phyloP scores from a whole-genome alignment of 2,797 vertebrate genomes.

The Gephyroberyx darwinii region DNA sequence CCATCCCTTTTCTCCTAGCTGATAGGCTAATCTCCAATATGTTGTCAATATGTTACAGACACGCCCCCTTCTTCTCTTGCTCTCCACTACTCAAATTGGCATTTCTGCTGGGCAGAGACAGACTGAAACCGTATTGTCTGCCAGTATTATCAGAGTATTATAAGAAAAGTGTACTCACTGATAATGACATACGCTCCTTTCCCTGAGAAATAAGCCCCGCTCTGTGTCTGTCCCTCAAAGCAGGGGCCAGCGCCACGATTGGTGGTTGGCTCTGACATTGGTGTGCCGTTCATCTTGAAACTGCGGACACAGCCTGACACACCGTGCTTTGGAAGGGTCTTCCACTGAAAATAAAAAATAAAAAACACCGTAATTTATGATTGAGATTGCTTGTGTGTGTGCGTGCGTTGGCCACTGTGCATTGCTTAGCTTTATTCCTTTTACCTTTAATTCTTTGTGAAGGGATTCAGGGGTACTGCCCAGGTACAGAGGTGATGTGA shows the following conservation, averaged over 20 bases:
- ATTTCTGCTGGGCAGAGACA: no score
- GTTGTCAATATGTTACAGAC: no score
- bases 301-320: constrained; percentile 90
- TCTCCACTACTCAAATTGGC: no score
- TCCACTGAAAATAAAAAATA: constrained; percentile 65
- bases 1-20: no score
- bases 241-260: constrained; percentile 86
- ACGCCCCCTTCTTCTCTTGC: no score
- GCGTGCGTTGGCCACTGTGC: neutral
- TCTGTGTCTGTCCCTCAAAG: constrained; percentile 81
- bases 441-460: constrained; percentile 78
- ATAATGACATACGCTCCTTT: constrained; percentile 84
- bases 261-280: constrained; percentile 74
- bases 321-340: constrained; percentile 86
- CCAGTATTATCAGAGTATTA: neutral
- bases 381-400: neutral
- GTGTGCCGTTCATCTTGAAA: constrained; percentile 85
- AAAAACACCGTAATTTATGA: no score
- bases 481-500: constrained; percentile 81
- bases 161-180: constrained; percentile 79
- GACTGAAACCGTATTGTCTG: neutral
- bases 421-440: constrained; percentile 74
- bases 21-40: no score
- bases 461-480: constrained; percentile 80
- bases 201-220: constrained; percentile 89